Conservation (phyloP, 2,113 vertebrate species). For the Gnathonemus echidnorhynchus region DNA sequence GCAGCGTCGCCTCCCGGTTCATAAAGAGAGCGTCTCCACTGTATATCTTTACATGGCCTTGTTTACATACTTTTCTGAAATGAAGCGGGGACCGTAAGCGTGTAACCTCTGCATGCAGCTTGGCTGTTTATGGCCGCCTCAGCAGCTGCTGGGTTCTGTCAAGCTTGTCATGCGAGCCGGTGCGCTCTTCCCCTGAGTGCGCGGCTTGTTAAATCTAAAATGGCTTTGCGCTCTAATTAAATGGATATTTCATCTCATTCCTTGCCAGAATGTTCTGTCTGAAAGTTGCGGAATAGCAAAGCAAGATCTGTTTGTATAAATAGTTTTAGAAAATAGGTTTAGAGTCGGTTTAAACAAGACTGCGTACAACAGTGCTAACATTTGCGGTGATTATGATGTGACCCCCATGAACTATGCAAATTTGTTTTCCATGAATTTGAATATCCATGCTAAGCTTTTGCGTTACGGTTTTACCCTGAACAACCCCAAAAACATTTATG, state of each 20-base stretch:
- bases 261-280: neutral
- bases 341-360: neutral
- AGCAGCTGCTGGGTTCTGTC: constrained; percentile 8
- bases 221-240: neutral
- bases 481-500: neutral
- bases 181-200: neutral
- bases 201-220: constrained; percentile 17
- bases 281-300: neutral
- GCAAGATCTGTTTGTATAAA: neutral
- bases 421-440: neutral
- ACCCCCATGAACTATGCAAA: neutral
- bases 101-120: neutral
- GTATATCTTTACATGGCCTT: neutral
- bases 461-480: neutral
- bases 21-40: neutral
- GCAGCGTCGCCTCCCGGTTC: neutral
- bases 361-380: neutral
- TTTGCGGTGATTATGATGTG: neutral
- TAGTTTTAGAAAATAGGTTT: constrained; percentile 5
- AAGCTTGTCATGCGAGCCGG: neutral
- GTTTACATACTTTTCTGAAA: constrained; percentile 19
- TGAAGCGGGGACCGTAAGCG: neutral
- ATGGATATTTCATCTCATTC: constrained; percentile 3
- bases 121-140: neutral
- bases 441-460: neutral